phyloP scores from a whole-genome alignment of 1,140 invertebrate species.

The Saccostrea cuccullata region DNA sequence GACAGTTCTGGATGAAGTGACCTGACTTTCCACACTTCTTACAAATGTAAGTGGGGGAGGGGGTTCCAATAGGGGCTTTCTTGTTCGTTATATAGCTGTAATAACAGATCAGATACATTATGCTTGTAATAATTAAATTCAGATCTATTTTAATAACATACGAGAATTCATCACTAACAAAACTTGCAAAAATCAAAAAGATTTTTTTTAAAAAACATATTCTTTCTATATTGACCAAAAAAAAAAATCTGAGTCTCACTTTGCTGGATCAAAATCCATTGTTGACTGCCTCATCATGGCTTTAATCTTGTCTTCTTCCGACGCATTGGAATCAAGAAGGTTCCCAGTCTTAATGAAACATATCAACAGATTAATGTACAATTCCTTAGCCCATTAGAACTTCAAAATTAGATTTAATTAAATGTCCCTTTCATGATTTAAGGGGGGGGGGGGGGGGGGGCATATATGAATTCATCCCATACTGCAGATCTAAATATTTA shows the following conservation, averaged over 20 bases:
- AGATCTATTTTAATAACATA: too few species aligned
- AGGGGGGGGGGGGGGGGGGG: too few species aligned
- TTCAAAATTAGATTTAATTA: too few species aligned
- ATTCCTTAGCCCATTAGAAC: too few species aligned
- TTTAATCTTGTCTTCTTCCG: conserved; percentile 97
- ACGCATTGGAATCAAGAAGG: conserved; percentile 91
- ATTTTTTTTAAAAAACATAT: too few species aligned
- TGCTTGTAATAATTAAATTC: too few species aligned
- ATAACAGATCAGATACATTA: conserved; percentile 52
- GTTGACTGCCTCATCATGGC: conserved; percentile 98
- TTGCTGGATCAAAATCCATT: conserved; percentile 96
- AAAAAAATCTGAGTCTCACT: conserved; percentile 86
- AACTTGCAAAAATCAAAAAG: too few species aligned
- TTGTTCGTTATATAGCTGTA: conserved; percentile 87
- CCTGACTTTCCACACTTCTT: conserved; percentile 94
- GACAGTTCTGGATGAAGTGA: conserved; percentile 98
- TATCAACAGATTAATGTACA: neutral
- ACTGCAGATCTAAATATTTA: too few species aligned
- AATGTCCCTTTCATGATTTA: too few species aligned
- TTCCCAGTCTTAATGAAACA: conserved; percentile 83
- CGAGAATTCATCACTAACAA: too few species aligned
- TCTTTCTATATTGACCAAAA: too few species aligned
- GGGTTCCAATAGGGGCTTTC: conserved; percentile 84
- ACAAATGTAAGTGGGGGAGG: conserved; percentile 93
- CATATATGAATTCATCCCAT: too few species aligned